Evolutionary conservation across 1,140 invertebrate genomes (phyloP).

Genomic region (Aphelinus certus): DNA sequence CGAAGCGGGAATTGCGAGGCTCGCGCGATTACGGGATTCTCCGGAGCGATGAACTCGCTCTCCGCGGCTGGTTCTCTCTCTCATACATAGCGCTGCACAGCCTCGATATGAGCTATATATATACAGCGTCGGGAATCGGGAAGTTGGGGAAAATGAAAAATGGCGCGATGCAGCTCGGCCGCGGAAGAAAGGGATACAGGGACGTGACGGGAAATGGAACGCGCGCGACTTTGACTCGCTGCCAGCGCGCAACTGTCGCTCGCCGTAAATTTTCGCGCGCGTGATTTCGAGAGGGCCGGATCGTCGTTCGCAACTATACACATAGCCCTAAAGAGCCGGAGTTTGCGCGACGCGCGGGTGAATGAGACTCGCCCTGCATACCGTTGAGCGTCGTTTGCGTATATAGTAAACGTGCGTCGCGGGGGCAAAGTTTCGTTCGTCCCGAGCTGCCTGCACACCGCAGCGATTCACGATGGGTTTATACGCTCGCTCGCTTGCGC

Average conservation of each 20-base stretch:
- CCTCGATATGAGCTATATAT: neutral
- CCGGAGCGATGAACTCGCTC: constrained; percentile 35
- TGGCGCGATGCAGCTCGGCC: neutral
- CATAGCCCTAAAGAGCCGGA: too few species aligned
- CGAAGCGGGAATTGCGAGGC: too few species aligned
- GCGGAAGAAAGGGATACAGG: neutral
- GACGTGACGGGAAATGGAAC: constrained; percentile 20
- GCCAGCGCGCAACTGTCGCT: neutral
- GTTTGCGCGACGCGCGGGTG: too few species aligned
- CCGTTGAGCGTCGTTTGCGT: too few species aligned
- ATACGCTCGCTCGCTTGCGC: too few species aligned
- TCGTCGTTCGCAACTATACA: too few species aligned
- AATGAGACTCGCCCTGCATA: too few species aligned
- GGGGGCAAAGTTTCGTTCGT: too few species aligned
- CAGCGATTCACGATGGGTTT: too few species aligned
- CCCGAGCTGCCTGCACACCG: too few species aligned
- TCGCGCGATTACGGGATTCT: constrained; percentile 9
- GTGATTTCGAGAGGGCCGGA: too few species aligned
- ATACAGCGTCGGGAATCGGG: neutral
- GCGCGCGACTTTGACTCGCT: neutral
- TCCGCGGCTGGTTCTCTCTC: neutral
- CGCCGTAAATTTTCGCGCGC: constrained; percentile 1
- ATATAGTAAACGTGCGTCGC: too few species aligned
- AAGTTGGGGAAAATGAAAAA: constrained; percentile 1
- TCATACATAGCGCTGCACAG: neutral